Percentiles rank a stretch among this genome's conserved stretches.
Conservation (phyloP, 2,888 invertebrate species). For the Tuta absoluta region DNA sequence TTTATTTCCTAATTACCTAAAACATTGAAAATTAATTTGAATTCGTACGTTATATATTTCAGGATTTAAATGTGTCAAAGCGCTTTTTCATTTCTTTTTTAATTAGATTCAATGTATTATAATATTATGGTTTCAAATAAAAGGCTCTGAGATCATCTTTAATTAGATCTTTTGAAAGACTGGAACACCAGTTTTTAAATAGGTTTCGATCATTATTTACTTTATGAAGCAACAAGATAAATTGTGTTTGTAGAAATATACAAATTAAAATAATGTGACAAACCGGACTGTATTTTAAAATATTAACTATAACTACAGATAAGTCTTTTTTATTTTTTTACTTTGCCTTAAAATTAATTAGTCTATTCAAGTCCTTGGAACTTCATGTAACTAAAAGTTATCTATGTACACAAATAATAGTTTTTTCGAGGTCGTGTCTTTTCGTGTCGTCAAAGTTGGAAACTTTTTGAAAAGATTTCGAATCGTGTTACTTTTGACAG, state of each 20-base stretch:
- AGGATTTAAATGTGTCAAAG: background rate
- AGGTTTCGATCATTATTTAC: no score
- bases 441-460: background rate
- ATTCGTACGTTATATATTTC: background rate
- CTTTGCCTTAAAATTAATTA: conserved; percentile 56
- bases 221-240: no score
- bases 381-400: conserved; percentile 38
- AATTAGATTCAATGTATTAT: no score
- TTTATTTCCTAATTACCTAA: background rate
- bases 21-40: background rate
- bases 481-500: background rate
- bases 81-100: background rate
- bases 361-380: conserved; percentile 65
- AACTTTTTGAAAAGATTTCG: conserved; percentile 11
- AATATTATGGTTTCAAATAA: no score
- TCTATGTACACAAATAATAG: background rate
- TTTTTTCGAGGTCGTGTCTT: conserved; percentile 4
- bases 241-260: no score
- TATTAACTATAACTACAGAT: conserved; percentile 51
- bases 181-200: no score
- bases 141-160: no score
- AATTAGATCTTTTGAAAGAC: no score
- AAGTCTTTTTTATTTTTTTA: conserved; percentile 70
- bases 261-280: no score
- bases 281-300: background rate